phyloP scores from a whole-genome alignment of 2,888 invertebrate species.

The Nemotelus pantherinus region DNA sequence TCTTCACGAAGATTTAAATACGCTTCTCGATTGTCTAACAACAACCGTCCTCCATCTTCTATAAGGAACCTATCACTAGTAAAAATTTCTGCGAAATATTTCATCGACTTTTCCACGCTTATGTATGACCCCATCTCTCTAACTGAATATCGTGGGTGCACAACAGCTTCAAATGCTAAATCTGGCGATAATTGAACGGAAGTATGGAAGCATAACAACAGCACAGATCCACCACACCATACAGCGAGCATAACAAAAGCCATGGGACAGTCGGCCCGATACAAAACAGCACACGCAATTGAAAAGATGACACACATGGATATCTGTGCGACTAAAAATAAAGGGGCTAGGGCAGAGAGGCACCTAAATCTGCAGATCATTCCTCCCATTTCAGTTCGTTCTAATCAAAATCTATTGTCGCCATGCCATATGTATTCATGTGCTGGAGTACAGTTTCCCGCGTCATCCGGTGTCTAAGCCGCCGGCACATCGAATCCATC shows the following conservation, averaged over 20 bases:
- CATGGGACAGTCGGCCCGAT: not conserved
- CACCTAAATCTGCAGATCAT: not conserved
- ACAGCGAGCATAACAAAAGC: not conserved
- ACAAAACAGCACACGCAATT: too few species aligned
- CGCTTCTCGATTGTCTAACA: too few species aligned
- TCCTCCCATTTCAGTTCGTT: not conserved
- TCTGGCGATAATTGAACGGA: constrained; percentile 43
- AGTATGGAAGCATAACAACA: not conserved
- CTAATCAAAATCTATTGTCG: constrained; percentile 34
- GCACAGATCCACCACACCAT: constrained; percentile 14
- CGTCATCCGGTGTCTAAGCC: not conserved
- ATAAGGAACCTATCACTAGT: too few species aligned
- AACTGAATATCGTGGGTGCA: constrained; percentile 29
- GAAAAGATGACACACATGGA: too few species aligned
- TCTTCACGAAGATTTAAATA: too few species aligned
- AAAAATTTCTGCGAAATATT: too few species aligned
- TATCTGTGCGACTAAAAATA: too few species aligned
- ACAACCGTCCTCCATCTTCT: too few species aligned
- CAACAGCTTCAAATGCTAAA: constrained; percentile 39
- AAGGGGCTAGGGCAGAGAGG: too few species aligned
- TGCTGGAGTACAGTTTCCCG: not conserved
- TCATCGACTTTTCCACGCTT: too few species aligned
- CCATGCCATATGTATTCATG: not conserved
- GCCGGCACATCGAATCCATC: not conserved
- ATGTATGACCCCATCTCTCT: not conserved